phyloP scores from a whole-genome alignment of 2,113 vertebrate genomes.

The Pollimyrus isidori region DNA sequence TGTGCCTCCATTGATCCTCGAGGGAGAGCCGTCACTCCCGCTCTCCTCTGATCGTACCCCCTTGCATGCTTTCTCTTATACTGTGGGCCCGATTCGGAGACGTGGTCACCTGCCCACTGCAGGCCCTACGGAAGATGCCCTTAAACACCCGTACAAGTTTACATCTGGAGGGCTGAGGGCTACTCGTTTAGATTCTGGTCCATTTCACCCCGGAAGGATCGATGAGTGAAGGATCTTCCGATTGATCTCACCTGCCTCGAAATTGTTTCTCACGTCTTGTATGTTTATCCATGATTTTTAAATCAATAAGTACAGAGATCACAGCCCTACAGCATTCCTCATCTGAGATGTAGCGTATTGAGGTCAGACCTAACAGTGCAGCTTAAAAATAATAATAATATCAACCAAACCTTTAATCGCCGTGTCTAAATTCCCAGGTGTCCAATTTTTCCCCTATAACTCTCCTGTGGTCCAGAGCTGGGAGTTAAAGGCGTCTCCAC shows the following conservation, averaged over 20 bases:
- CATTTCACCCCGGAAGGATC: not conserved
- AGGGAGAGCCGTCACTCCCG: constrained; percentile 47
- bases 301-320: constrained; percentile 49
- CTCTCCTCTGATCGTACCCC: constrained; percentile 35
- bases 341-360: constrained; percentile 64
- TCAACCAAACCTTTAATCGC: constrained; percentile 63
- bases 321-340: constrained; percentile 49
- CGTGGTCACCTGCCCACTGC: not conserved
- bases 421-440: constrained; percentile 60
- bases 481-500: constrained; percentile 53
- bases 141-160: not conserved
- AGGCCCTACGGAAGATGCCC: not conserved
- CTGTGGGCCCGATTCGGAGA: not conserved
- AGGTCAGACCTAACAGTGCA: constrained; percentile 63
- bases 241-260: not conserved
- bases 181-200: not conserved
- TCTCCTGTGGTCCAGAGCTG: constrained; percentile 54
- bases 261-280: not conserved
- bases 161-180: not conserved
- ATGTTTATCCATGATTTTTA: constrained; percentile 4
- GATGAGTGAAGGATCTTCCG: not conserved
- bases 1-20: constrained; percentile 53
- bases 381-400: constrained; percentile 39
- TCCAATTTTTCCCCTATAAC: constrained; percentile 68
- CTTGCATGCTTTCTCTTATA: not conserved